Evolutionary conservation across 2,888 invertebrate genomes (phyloP).

Genomic region (Macrophya annulata): DNA sequence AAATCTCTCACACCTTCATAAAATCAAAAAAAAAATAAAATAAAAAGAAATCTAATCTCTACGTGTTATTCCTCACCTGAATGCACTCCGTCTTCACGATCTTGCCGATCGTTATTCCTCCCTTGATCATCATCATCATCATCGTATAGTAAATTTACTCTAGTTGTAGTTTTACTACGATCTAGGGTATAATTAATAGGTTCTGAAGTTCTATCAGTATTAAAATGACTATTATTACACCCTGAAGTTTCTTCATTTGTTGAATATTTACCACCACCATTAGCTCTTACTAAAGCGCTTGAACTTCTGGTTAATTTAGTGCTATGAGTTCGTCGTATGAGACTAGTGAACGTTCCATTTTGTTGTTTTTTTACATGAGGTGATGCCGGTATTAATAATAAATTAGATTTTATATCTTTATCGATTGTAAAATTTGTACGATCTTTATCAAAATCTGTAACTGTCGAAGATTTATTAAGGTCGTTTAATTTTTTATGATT

Average conservation of each 20-base stretch:
- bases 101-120: conserved; percentile 81
- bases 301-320: conserved; percentile 87
- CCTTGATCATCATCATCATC: conserved; percentile 70
- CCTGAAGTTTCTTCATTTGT: not conserved
- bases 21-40: not conserved
- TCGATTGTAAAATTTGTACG: not conserved
- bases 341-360: conserved; percentile 77
- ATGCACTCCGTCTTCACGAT: conserved; percentile 86
- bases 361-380: not conserved
- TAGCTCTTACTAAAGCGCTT: conserved; percentile 71
- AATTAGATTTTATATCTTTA: not conserved
- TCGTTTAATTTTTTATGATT: conserved; percentile 66
- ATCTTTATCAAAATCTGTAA: not conserved
- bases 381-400: not conserved
- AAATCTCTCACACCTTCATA: too few species aligned
- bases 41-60: not conserved
- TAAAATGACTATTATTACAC: not conserved
- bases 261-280: not conserved
- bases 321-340: conserved; percentile 87
- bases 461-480: too few species aligned
- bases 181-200: conserved; percentile 73
- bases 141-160: conserved; percentile 71
- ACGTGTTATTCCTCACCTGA: conserved; percentile 82
- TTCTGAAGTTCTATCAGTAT: not conserved
- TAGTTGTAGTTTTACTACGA: conserved; percentile 71